Evolutionary conservation across 2,113 vertebrate genomes (phyloP).

Genomic region (Mobula hypostoma): DNA sequence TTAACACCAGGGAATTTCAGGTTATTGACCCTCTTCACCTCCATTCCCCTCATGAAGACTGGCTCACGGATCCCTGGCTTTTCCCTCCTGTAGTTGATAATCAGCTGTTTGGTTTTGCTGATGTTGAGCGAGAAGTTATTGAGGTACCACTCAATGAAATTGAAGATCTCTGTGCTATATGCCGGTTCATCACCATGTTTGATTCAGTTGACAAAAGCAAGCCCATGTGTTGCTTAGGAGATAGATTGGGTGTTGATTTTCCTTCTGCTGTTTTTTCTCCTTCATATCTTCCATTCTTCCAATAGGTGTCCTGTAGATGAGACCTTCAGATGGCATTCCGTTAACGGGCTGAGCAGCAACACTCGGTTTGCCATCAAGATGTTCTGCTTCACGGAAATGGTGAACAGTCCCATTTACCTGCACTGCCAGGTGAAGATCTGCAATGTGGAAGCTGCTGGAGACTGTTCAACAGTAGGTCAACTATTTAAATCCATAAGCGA

Average conservation of each 20-base stretch:
- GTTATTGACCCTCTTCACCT: no score
- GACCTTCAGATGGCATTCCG: conserved; percentile 47
- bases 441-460: conserved; percentile 39
- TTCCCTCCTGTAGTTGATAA: no score
- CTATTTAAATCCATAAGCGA: not conserved
- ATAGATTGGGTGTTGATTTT: not conserved
- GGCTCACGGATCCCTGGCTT: no score
- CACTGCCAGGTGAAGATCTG: conserved; percentile 56
- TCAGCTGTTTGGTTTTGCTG: no score
- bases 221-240: not conserved
- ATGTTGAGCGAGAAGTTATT: no score
- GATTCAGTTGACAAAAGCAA: no score
- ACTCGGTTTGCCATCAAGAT: conserved; percentile 55
- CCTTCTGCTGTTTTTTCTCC: not conserved
- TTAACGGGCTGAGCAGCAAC: conserved; percentile 44
- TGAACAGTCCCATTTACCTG: conserved; percentile 48
- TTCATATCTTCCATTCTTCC: not conserved
- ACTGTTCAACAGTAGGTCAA: conserved; percentile 50
- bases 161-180: no score
- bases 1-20: no score
- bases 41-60: no score
- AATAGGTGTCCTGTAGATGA: conserved; percentile 55
- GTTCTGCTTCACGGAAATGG: conserved; percentile 51
- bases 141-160: no score
- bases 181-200: no score